Percentiles rank a stretch among this genome's conserved stretches.
Evolutionary conservation across 2,888 invertebrate species (phyloP).

Genomic region (Venusia cambrica): DNA sequence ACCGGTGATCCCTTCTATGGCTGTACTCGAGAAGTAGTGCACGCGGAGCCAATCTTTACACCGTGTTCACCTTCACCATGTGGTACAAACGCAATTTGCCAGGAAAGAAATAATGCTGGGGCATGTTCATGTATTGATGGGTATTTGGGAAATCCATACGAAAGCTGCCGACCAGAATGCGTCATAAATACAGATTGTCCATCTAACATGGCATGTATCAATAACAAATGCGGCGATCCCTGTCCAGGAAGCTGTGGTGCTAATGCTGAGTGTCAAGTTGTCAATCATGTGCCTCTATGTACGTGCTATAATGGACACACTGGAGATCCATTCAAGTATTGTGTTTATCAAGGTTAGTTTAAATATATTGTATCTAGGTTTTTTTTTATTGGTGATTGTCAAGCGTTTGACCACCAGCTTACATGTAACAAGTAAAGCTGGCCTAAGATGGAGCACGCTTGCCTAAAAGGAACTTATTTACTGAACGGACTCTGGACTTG

Average conservation of each 20-base stretch:
- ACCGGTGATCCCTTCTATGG: slow-evolving; percentile 89
- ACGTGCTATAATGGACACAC: slow-evolving; percentile 85
- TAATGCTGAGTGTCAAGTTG: slow-evolving; percentile 87
- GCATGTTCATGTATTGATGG: slow-evolving; percentile 86
- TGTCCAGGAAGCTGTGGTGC: slow-evolving; percentile 89
- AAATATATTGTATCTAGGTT: slow-evolving; percentile 1
- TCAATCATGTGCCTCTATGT: slow-evolving; percentile 85
- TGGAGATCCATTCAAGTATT: slow-evolving; percentile 88
- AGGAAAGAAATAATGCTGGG: slow-evolving; percentile 81
- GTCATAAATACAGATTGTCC: slow-evolving; percentile 86
- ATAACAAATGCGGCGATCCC: slow-evolving; percentile 87
- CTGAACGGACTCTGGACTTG: too few relatives aligned
- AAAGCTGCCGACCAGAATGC: slow-evolving; percentile 89
- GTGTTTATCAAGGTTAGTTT: slow-evolving; percentile 75
- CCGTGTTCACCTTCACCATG: slow-evolving; percentile 84
- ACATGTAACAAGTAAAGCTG: too few relatives aligned
- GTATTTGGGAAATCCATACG: slow-evolving; percentile 89
- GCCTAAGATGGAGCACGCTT: too few relatives aligned
- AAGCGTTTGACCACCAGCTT: too few relatives aligned
- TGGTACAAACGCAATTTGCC: slow-evolving; percentile 84
- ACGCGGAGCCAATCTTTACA: slow-evolving; percentile 58
- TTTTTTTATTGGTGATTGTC: not conserved
- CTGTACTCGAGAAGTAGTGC: slow-evolving; percentile 69
- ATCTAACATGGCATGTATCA: slow-evolving; percentile 85
- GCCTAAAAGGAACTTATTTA: too few relatives aligned